Evolutionary conservation across 1,140 invertebrate genomes (phyloP).

Genomic region (Drosophila mauritiana): DNA sequence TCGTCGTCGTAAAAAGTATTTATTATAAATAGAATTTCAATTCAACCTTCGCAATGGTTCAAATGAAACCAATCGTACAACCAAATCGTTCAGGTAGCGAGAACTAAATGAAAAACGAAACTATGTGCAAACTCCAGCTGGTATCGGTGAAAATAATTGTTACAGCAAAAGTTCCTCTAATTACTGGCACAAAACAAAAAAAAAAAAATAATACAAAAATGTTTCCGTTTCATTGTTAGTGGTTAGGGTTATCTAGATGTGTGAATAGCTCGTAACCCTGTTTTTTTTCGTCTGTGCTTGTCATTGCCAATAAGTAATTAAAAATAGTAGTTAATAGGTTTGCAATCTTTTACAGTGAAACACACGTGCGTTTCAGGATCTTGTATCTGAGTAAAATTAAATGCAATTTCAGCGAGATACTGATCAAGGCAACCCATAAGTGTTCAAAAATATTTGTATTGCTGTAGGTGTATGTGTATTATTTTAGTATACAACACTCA

Average conservation of each 20-base stretch:
- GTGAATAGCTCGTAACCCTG: constrained; percentile 24
- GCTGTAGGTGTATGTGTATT: not conserved
- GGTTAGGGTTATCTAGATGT: constrained; percentile 18
- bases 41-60: not conserved
- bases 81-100: not conserved
- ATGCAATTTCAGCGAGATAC: no score
- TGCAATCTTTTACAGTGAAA: constrained; percentile 3
- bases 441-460: no score
- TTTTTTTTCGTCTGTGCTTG: constrained; percentile 6
- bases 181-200: constrained; percentile 1
- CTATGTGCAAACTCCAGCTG: constrained; percentile 3
- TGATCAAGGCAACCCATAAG: no score
- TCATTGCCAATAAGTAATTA: constrained; percentile 37
- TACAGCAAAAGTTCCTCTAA: constrained; percentile 35
- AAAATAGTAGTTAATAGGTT: constrained; percentile 7
- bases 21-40: not conserved
- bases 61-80: not conserved
- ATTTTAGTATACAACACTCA: constrained; percentile 2
- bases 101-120: constrained; percentile 9
- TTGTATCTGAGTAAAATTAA: no score
- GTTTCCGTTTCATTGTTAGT: constrained; percentile 39
- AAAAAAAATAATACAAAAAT: constrained; percentile 1
- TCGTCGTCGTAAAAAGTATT: no score
- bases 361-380: not conserved
- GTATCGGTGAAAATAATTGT: constrained; percentile 26